Conservation (phyloP, 2,797 vertebrate species). For the Helicolenus hilgendorfi region DNA sequence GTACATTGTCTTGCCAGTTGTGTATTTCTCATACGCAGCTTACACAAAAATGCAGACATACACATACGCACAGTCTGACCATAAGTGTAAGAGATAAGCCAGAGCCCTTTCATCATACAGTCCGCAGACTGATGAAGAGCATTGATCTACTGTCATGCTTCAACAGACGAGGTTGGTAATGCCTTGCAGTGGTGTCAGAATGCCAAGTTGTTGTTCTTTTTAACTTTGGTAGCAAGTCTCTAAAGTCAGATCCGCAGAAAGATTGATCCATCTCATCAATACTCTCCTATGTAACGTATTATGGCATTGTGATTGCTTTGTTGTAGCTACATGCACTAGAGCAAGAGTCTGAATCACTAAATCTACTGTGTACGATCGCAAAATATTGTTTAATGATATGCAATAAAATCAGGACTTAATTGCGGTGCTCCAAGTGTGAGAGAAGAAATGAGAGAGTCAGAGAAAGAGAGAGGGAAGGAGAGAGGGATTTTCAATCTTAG, state of each 20-base stretch:
- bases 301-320: background rate
- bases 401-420: background rate
- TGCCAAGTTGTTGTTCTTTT: background rate
- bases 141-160: slow-evolving; percentile 25
- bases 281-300: background rate
- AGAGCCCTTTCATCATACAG: background rate
- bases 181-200: background rate
- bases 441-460: background rate
- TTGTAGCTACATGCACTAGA: background rate
- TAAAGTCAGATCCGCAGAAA: background rate
- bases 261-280: background rate
- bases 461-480: background rate
- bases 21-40: background rate
- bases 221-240: background rate
- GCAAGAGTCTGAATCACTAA: background rate
- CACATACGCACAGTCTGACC: background rate
- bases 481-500: slow-evolving; percentile 43
- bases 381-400: background rate
- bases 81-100: background rate
- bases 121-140: background rate
- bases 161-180: background rate
- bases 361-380: background rate
- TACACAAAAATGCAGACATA: background rate
- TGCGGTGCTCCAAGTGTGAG: slow-evolving; percentile 2
- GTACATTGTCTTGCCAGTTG: background rate